Base-by-base conservation (phyloP, 2,797 vertebrate genomes). In the Delichon dasypus region DNA sequence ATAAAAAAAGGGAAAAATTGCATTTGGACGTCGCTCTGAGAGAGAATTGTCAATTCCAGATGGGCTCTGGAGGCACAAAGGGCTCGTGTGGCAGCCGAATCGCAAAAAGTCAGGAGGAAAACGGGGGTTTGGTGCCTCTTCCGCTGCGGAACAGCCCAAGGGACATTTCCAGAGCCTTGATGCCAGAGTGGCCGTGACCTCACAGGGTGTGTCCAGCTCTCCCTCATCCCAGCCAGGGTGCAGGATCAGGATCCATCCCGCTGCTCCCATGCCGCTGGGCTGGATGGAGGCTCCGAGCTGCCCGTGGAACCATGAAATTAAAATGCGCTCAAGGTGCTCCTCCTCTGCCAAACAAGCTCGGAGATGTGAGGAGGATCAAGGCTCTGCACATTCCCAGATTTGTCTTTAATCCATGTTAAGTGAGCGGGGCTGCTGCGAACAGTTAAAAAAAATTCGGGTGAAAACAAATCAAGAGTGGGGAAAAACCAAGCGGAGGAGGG, bases 291-390 rank as follows among this genome's bases (percentile, higher is more conserved):
- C 22, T 45, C 40, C 0, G 2, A 62, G n/a, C 53, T 40, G 78
- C n/a, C 0, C 3, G 7, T 0, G 2, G 54, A 34, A 40, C 34
- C 1, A 6, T 0, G 0, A 36, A 58, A 77, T 67, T 3, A 11
- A 48, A 77, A 40, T 5, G 4, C 2, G 16, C 42, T 21, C 1
- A 0, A 21, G n/a, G 57, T 67, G 38, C 50, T 65, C 32, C 61
- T 83, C 26, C 38, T 54, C 57, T 22, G 47, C 9, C 8, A 48
- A 38, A 55, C 0, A 4, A 48, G 25, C 68, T 20, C 5, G 5
- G 53, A 40, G 67, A 13, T 7, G 4, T 0, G 50, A 32, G 14
- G 42, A 85, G 47, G 65, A 30, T 32, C 21, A 40, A 30, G 1
- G 34, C 73, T 80, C 42, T 53, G 38, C 92, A 65, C 58, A 0